These are phyloP conservation scores for Actinia tenebrosa DNA, from an alignment of 64 coral and sea anemone genomes.

Conservation along the genomic window DNA sequence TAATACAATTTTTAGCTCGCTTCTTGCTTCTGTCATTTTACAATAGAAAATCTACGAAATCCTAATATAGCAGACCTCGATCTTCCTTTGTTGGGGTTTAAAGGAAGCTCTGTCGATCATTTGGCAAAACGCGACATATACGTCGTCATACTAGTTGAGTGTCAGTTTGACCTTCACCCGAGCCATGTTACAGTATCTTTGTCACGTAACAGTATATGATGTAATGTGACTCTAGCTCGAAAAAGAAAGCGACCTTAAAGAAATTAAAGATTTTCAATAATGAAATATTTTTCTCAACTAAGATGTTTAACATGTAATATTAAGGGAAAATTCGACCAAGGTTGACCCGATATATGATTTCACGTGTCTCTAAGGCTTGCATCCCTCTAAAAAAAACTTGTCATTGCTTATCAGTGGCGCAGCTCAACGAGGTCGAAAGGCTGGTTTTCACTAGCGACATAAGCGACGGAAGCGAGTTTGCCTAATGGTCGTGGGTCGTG, in stretches of 20 bases:
- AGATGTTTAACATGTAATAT: too few relatives aligned
- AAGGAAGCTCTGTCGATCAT: neutral
- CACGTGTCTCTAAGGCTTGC: too few relatives aligned
- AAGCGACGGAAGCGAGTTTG: too few relatives aligned
- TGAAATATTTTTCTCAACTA: too few relatives aligned
- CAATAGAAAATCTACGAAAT: neutral
- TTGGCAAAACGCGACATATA: neutral
- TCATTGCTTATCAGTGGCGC: too few relatives aligned
- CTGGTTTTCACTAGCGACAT: too few relatives aligned
- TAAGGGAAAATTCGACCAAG: too few relatives aligned
- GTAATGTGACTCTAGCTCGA: neutral
- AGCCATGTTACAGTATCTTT: neutral
- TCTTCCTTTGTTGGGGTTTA: neutral
- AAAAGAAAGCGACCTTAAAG: neutral
- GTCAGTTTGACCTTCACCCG: neutral
- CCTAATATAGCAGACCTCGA: neutral
- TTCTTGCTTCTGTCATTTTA: neutral
- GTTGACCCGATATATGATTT: too few relatives aligned
- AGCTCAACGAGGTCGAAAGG: too few relatives aligned
- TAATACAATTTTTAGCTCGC: conserved; percentile 37
- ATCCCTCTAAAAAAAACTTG: too few relatives aligned
- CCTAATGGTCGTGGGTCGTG: too few relatives aligned
- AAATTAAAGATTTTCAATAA: too few relatives aligned
- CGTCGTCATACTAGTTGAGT: neutral
- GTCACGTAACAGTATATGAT: neutral